These are phyloP conservation scores for Porites rus DNA, from an alignment of 92 coral and sea anemone genomes.

Conservation along the genomic window DNA sequence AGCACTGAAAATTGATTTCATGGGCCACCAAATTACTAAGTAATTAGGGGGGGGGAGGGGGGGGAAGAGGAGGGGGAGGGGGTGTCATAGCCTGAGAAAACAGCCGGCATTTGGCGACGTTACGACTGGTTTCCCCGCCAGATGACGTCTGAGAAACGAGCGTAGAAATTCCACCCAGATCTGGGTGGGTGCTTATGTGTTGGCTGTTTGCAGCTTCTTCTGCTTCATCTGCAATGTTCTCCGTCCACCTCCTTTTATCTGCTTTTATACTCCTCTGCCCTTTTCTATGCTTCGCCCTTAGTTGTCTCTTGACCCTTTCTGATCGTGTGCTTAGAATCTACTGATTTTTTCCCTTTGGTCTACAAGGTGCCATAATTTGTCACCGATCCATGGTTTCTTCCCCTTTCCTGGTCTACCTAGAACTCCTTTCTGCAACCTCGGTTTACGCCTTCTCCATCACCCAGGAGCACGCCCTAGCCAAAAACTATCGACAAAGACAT, in stretches of 20 bases:
- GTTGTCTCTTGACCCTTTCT: constrained; percentile 43
- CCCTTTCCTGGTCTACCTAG: constrained; percentile 43
- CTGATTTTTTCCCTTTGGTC: constrained; percentile 16
- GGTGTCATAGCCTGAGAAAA: no score
- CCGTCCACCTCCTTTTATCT: constrained; percentile 35
- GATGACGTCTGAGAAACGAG: no score
- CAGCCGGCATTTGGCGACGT: no score
- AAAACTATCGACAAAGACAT: no score
- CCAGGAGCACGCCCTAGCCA: no score
- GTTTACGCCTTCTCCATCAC: background rate
- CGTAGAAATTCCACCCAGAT: no score
- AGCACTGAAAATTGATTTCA: background rate
- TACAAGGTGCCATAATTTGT: no score
- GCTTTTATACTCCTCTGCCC: constrained; percentile 37
- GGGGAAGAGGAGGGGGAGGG: no score
- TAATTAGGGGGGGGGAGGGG: no score
- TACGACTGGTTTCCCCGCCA: no score
- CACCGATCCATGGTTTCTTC: no score
- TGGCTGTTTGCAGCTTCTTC: constrained; percentile 52
- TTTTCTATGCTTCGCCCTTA: constrained; percentile 32
- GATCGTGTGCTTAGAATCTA: constrained; percentile 17
- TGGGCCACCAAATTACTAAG: no score
- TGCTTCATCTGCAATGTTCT: constrained; percentile 43
- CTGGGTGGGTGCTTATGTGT: background rate
- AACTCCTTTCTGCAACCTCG: constrained; percentile 26